Evolutionary conservation across 1,140 invertebrate species (phyloP), one percentile per base, ranked within the genome.

Genomic region (Lasaia peninsularis): DNA sequence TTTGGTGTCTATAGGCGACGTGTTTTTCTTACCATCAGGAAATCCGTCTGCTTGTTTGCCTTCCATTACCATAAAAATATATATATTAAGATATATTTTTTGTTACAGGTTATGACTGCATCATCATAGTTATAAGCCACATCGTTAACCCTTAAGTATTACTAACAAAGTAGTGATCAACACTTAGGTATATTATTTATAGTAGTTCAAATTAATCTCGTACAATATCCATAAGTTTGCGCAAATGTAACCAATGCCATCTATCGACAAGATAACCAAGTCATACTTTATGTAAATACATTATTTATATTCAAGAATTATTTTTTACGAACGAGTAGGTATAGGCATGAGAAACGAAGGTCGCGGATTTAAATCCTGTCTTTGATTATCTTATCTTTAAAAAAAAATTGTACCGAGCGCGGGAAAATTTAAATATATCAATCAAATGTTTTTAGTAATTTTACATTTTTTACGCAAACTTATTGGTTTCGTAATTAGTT

Each of bases 61-160:
- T n/a, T n/a, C n/a, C n/a, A n/a, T n/a, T n/a, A n/a, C n/a, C n/a
- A n/a, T n/a, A n/a, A n/a, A n/a, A n/a, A n/a, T n/a, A n/a, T n/a
- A n/a, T n/a, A n/a, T n/a, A n/a, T n/a, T n/a, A n/a, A n/a, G n/a
- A n/a, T n/a, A n/a, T n/a, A n/a, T 20, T 50, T 32, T 51, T 50
- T 62, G 51, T 62, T 58, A 18, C 55, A 62, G 60, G 53, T 52
- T 31, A 53, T 52, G 24, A 32, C 31, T 33, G 16, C 53, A 37
- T 40, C 33, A 55, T 55, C 37, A 28, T 55, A 55, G 24, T 55
- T 55, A 28, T 40, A 55, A 37, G n/a, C 33, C 14, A 40, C 31
- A 32, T 32, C 33, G 11, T 18, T 34, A 33, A 55, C 53, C 53
- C 52, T 40, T 37, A 55, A 55, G 53, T 55, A 55, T 55, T 55